Evolutionary conservation across 2,797 vertebrate species (phyloP), one percentile per base, ranked within the genome.

Genomic region (Cichlasoma orientale): DNA sequence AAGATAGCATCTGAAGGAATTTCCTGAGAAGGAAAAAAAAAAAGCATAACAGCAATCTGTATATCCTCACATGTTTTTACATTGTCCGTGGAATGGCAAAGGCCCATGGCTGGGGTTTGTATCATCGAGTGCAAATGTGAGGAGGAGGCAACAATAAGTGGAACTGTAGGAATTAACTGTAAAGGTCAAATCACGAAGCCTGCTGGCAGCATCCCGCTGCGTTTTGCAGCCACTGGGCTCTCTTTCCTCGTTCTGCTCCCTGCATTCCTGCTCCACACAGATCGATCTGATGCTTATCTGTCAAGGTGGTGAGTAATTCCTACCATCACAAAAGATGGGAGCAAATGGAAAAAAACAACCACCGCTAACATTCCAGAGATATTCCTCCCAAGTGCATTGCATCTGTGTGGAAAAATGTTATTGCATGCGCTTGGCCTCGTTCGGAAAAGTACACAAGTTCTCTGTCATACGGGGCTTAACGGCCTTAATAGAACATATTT

Each of bases 281-380:
- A 94, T 94, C 86, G 89, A 94, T 94, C 90, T 61, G 79, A 92
- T 89, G 89, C 90, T 93, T 93, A 93, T 95, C 91, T 95, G 88
- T 91, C 87, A 93, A 91, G 91, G 91, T 93, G 92, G 86, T 94
- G 93, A 94, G 89, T 93, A 93, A 94, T 92, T 93, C 90, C 86
- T 91, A 91, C 93, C 93, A 93, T 94, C 92, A 92, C 92, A 92
- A 94, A 94, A 93, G 90, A 92, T 87, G 88, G 90, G 86, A 89
- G 90, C 88, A 92, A 92, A 92, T 53, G 84, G 89, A 91, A 93
- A 93, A 92, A 93, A 92, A 90, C 79, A 93, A 89, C 74, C 88
- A 61, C 14, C 53, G 38, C 88, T 83, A 87, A 91, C 93, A 95
- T 94, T 94, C 93, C 90, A 79, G 89, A 93, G 88, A 94, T 92